Evolutionary conservation across 2,888 invertebrate genomes (phyloP).

Genomic region (Pogonocherus hispidulus): DNA sequence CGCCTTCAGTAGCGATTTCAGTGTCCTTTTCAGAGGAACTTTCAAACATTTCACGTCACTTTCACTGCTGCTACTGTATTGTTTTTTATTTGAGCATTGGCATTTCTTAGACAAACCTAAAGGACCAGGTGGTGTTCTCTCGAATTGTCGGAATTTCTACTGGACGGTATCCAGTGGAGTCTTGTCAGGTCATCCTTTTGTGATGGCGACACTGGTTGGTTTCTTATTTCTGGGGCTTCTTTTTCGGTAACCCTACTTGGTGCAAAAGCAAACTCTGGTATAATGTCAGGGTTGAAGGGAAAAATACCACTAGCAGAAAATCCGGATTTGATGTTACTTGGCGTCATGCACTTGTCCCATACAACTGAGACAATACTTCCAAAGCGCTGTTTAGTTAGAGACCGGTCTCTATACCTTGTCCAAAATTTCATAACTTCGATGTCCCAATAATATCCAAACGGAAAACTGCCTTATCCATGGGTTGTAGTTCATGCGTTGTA

Average conservation of each 20-base stretch:
- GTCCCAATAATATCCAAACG: constrained; percentile 61
- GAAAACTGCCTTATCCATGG: constrained; percentile 60
- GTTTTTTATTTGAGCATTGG: no score
- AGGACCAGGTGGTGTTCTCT: no score
- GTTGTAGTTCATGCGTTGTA: constrained; percentile 62
- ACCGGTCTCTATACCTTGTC: constrained; percentile 32
- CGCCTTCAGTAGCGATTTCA: no score
- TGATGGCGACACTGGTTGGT: no score
- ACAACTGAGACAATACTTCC: constrained; percentile 47
- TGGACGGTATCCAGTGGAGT: no score
- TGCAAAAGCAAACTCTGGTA: constrained; percentile 56
- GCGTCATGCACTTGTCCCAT: constrained; percentile 54
- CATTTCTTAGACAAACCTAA: no score
- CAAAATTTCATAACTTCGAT: constrained; percentile 58
- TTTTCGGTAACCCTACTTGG: constrained; percentile 36
- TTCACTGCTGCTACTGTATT: no score
- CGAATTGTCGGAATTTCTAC: no score
- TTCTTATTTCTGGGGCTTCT: background rate
- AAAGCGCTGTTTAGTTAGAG: constrained; percentile 43
- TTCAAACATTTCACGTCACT: no score
- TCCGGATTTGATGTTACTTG: constrained; percentile 52
- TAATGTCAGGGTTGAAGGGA: constrained; percentile 54
- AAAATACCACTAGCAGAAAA: constrained; percentile 52
- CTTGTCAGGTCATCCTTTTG: no score
- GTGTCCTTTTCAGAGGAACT: no score